These are phyloP conservation scores for Hystrix brachyura DNA, from an alignment of 2,113 vertebrate genomes.

Conservation along the genomic window DNA sequence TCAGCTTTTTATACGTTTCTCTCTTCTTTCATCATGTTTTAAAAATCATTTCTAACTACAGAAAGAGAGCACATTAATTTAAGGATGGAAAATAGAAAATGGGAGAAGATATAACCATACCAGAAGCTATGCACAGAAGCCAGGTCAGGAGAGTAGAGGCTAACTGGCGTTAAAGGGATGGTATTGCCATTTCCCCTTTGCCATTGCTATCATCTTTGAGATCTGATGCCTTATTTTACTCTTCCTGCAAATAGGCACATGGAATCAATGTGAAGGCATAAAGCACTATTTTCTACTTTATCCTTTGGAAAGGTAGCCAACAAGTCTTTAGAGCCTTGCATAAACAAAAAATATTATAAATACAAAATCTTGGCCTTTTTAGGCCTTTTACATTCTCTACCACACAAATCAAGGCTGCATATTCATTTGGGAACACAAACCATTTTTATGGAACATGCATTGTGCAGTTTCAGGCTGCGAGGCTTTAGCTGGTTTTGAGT, in stretches of 20 bases:
- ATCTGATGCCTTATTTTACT: not conserved
- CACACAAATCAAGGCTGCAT: constrained; percentile 61
- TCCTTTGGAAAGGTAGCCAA: constrained; percentile 58
- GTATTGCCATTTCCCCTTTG: not conserved
- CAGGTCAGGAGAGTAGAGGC: not conserved
- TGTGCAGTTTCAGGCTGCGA: constrained; percentile 61
- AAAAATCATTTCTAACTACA: not conserved
- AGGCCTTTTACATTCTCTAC: constrained; percentile 28
- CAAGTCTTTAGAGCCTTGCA: not conserved
- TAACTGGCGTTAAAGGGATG: not conserved
- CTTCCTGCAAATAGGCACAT: not conserved
- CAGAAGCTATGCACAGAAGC: not conserved
- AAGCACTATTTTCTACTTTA: constrained; percentile 20
- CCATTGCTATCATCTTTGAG: not conserved
- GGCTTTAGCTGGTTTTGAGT: constrained; percentile 41
- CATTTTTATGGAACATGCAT: not conserved
- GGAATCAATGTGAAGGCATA: not conserved
- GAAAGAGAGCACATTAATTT: constrained; percentile 41
- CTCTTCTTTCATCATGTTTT: not conserved
- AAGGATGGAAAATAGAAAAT: constrained; percentile 11
- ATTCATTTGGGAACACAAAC: constrained; percentile 63
- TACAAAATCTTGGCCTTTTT: constrained; percentile 57
- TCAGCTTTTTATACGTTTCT: not conserved
- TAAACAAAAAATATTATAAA: constrained; percentile 69
- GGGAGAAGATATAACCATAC: not conserved